Base-by-base conservation (phyloP, 1,140 invertebrate genomes). In the Drosophila erecta region DNA sequence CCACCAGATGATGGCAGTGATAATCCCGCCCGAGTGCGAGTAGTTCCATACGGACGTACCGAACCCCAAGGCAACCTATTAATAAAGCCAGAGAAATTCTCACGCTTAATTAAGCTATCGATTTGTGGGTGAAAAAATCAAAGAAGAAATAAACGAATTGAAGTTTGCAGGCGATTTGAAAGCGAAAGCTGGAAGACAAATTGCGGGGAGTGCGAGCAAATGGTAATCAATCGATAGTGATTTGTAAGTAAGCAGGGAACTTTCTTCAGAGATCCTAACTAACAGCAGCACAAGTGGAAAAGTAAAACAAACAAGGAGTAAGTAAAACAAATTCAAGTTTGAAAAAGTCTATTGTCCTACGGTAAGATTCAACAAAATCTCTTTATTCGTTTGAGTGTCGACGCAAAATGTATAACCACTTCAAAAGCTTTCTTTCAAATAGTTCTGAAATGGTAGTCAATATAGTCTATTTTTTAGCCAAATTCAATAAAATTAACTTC, bases 51-150 rank as follows among this genome's bases (percentile, higher is more conserved):
- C 57, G 66, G 59, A 54, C 47, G 62, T 64, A 51, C 74, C 75
- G 41, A 24, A 12, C 70, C 40, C 79, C 84, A 83, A 87, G 76
- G 79, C 84, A 79, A 79, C 83, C 83, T 87, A 87, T 87, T 83
- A 87, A 87, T 87, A 87, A 61, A 79, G 53, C 54, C 55, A 30
- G 71, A 83, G 65, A 87, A 70, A 76, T 72, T 74, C 76, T 83
- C 66, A 87, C 83, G 84, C 83, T 87, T 87, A 87, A 87, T 87
- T 87, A 87, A 83, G 70, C 84, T 89, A 87, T 87, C 84, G 83
- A 87, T 87, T 87, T 66, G 66, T 87, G 53, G 54, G 40, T 54
- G 60, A 59, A 72, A 76, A 79, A 71, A 59, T 55, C 62, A 59
- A 56, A 61, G 58, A 72, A 47, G 67, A 56, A 55, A 58, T 70